Evolutionary conservation across 1,140 invertebrate genomes (phyloP).

Genomic region (Leucophenga varia): DNA sequence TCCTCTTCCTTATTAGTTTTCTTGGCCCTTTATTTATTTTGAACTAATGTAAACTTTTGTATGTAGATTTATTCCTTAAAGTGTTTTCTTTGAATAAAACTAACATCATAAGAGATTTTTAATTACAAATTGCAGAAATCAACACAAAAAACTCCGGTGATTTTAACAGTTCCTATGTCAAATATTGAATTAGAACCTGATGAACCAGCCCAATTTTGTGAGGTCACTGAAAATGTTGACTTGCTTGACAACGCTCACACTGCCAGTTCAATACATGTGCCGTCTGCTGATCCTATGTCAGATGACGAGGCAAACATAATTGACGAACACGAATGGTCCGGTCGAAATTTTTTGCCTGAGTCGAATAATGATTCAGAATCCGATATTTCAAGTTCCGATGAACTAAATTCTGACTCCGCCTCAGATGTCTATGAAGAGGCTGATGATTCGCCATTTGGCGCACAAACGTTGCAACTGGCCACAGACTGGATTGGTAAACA

Average conservation of each 20-base stretch:
- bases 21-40: too few relatives aligned
- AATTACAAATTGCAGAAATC: too few relatives aligned
- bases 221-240: constrained; percentile 59
- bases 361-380: constrained; percentile 75
- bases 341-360: constrained; percentile 83
- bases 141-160: too few relatives aligned
- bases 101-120: too few relatives aligned
- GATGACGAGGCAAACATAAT: constrained; percentile 72
- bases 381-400: constrained; percentile 46
- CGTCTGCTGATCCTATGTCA: constrained; percentile 60
- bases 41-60: too few relatives aligned
- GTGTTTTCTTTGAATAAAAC: too few relatives aligned
- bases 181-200: constrained; percentile 1
- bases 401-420: constrained; percentile 45
- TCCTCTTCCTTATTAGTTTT: too few relatives aligned
- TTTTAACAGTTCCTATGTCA: too few relatives aligned
- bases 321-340: constrained; percentile 92
- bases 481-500: constrained; percentile 57
- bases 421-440: constrained; percentile 54
- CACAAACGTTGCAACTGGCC: constrained; percentile 50
- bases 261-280: constrained; percentile 16
- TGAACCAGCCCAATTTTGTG: constrained; percentile 15
- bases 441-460: constrained; percentile 55
- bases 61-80: too few relatives aligned
- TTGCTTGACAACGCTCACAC: constrained; percentile 61